Conservation (phyloP, 2,797 vertebrate species). For the Tamandua tetradactyla region DNA sequence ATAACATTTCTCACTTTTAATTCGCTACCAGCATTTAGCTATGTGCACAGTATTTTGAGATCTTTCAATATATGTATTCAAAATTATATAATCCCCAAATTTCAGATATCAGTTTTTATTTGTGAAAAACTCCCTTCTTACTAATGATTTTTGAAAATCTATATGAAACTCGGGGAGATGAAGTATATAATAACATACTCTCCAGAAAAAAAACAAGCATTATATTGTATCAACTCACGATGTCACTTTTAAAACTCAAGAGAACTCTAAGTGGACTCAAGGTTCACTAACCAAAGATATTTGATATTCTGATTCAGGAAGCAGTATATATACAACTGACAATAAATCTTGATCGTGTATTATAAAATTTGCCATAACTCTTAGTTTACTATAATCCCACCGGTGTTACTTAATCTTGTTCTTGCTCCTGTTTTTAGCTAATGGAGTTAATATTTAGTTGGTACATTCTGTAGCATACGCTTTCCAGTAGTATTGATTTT, state of each 20-base stretch:
- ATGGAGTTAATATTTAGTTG: slow-evolving; percentile 38
- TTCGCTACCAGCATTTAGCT: slow-evolving; percentile 12
- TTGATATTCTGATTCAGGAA: neutral
- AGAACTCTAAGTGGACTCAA: slow-evolving; percentile 9
- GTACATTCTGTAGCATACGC: neutral
- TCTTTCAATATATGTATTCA: slow-evolving; percentile 26
- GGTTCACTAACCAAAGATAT: neutral
- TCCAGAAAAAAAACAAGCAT: neutral
- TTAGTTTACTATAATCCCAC: neutral
- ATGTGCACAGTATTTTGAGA: neutral
- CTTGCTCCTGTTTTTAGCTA: neutral
- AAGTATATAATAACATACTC: neutral
- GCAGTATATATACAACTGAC: rapidly evolving
- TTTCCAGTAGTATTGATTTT: slow-evolving; percentile 30
- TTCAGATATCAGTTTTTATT: slow-evolving; percentile 39
- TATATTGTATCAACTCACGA: slow-evolving; percentile 21
- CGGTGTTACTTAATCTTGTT: neutral
- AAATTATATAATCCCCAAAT: slow-evolving; percentile 38
- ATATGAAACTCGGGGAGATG: slow-evolving; percentile 1
- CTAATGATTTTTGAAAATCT: slow-evolving; percentile 8
- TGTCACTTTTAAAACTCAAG: slow-evolving; percentile 43
- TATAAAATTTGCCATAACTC: neutral
- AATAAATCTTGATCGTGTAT: neutral
- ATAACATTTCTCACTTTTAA: neutral
- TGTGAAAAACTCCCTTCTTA: slow-evolving; percentile 24